A percentile compares a stretch with the other conserved stretches of the same genome.
Evolutionary conservation across 2,113 vertebrate genomes (phyloP).

Genomic region (Tyrannus savana): DNA sequence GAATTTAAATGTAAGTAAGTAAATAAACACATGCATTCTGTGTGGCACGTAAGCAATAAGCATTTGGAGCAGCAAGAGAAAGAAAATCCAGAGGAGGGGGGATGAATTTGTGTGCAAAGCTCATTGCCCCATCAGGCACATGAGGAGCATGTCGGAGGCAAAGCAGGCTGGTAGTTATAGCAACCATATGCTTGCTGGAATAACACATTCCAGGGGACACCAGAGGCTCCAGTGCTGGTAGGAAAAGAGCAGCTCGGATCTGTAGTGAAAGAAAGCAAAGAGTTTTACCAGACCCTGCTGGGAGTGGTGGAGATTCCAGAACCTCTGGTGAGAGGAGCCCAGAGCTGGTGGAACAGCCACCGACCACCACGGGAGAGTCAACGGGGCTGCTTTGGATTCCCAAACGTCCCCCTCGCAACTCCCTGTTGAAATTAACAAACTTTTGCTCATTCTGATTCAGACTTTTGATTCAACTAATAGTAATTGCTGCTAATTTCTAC

Average conservation of each 20-base stretch:
- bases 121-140: background rate
- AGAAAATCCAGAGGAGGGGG: background rate
- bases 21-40: background rate
- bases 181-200: background rate
- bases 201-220: background rate
- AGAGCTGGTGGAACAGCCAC: background rate
- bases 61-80: background rate
- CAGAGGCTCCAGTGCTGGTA: fast-evolving
- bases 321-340: fast-evolving
- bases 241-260: background rate
- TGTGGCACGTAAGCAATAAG: background rate
- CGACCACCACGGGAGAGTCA: fast-evolving
- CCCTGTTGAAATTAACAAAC: background rate
- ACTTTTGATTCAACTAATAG: background rate
- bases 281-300: background rate
- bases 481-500: fast-evolving
- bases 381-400: background rate
- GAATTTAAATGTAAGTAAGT: background rate
- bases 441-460: background rate
- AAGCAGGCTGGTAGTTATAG: background rate
- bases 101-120: background rate
- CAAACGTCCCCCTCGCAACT: fast-evolving
- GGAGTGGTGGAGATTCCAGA: background rate
- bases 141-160: background rate
- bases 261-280: background rate